phyloP scores from a whole-genome alignment of 2,797 vertebrate species.

The Pagetopsis macropterus region DNA sequence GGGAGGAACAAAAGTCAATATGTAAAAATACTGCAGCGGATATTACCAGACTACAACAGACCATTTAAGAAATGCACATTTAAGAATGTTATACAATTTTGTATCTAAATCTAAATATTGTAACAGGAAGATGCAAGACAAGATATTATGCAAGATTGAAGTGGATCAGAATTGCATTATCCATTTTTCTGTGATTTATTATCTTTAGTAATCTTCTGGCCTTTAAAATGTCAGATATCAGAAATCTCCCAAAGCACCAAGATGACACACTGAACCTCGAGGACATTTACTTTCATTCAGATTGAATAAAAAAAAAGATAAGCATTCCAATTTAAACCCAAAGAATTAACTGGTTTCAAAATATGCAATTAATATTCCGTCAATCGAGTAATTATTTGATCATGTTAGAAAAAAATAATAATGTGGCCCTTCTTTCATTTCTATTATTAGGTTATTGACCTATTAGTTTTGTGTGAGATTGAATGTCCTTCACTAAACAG shows the following conservation, averaged over 20 bases:
- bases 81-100: neutral
- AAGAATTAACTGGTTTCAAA: too few relatives aligned
- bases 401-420: too few relatives aligned
- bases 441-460: too few relatives aligned
- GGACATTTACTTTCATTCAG: neutral
- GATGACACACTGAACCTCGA: neutral
- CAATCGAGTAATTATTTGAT: neutral
- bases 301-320: neutral
- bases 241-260: neutral
- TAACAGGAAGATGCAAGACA: neutral
- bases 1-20: neutral
- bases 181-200: neutral
- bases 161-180: neutral
- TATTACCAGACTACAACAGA: neutral
- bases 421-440: too few relatives aligned
- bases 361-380: neutral
- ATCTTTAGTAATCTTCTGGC: neutral
- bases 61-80: neutral
- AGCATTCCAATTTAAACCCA: neutral
- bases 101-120: neutral
- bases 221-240: neutral
- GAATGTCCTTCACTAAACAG: slow-evolving; percentile 59
- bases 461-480: neutral
- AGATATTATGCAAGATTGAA: neutral
- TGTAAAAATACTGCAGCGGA: neutral